Evolutionary conservation across 92 coral and sea anemone genomes (phyloP).

Genomic region (Parazoanthus swiftii): DNA sequence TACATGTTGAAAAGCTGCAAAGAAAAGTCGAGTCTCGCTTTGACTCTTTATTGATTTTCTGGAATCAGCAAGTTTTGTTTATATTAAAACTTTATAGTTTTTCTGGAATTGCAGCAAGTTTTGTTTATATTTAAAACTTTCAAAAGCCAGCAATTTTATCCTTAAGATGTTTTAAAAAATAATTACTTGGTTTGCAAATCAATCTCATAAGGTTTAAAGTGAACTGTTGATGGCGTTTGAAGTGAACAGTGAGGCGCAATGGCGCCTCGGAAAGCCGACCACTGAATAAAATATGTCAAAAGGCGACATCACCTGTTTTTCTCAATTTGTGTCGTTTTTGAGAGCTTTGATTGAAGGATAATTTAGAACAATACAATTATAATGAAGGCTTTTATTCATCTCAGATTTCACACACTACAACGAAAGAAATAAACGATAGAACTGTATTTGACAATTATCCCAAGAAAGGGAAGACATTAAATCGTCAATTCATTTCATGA

Average conservation of each 20-base stretch:
- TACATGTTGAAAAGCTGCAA: neutral
- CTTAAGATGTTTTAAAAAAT: neutral
- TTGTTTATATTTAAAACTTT: neutral
- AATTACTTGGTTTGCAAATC: neutral
- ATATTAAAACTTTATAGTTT: neutral
- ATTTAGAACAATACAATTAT: constrained; percentile 42
- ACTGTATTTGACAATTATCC: constrained; percentile 18
- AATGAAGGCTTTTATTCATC: constrained; percentile 24
- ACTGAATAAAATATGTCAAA: neutral
- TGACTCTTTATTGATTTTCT: neutral
- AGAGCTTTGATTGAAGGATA: constrained; percentile 30
- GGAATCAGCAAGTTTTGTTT: constrained; percentile 3
- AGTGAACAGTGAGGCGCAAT: constrained; percentile 25
- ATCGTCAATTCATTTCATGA: constrained; percentile 20
- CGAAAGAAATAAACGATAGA: constrained; percentile 16
- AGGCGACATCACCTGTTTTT: constrained; percentile 12
- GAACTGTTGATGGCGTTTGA: constrained; percentile 10
- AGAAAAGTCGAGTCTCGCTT: neutral
- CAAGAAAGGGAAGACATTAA: constrained; percentile 20
- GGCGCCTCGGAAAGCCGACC: neutral
- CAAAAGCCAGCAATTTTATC: neutral
- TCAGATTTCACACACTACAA: constrained; percentile 3
- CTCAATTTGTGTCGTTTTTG: constrained; percentile 34
- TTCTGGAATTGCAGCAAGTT: neutral
- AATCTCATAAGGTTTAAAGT: neutral